phyloP scores from a whole-genome alignment of 2,888 invertebrate species.

The Liposcelis brunnea region DNA sequence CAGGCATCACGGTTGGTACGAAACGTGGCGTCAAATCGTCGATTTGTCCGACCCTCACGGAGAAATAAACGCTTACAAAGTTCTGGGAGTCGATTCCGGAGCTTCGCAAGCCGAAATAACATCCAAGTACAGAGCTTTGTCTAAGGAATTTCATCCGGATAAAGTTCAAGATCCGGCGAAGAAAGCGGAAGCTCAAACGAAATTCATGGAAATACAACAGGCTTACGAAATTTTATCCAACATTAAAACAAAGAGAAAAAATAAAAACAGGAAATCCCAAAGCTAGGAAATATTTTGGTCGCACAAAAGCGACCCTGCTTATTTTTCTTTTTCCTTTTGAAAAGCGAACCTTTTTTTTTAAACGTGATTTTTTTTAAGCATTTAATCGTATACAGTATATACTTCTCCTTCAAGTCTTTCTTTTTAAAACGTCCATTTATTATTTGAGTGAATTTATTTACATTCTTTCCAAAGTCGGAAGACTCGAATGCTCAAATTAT shows the following conservation, averaged over 20 bases:
- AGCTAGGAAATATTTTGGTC: constrained; percentile 12
- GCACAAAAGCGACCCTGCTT: constrained; percentile 12
- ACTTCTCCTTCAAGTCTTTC: too few relatives aligned
- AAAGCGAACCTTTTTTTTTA: not conserved
- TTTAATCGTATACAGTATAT: too few relatives aligned
- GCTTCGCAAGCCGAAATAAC: constrained; percentile 78
- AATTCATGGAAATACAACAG: constrained; percentile 83
- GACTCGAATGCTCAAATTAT: too few relatives aligned
- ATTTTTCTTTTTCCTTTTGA: not conserved
- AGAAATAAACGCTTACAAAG: constrained; percentile 74
- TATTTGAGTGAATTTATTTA: too few relatives aligned
- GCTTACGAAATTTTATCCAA: constrained; percentile 80
- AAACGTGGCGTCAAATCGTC: constrained; percentile 72
- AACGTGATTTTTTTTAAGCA: too few relatives aligned
- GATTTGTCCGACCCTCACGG: constrained; percentile 79
- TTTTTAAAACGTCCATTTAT: too few relatives aligned
- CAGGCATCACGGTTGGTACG: constrained; percentile 72
- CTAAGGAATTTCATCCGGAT: constrained; percentile 80
- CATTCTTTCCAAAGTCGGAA: too few relatives aligned
- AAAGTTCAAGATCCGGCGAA: constrained; percentile 59
- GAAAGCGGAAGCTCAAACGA: constrained; percentile 57
- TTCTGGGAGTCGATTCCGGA: constrained; percentile 56
- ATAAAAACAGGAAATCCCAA: constrained; percentile 49
- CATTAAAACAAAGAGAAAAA: constrained; percentile 55
- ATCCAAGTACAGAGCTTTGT: constrained; percentile 58